A percentile compares a stretch with the other conserved stretches of the same genome.
phyloP scores from a whole-genome alignment of 1,140 invertebrate genomes.

The Cotesia glomerata region DNA sequence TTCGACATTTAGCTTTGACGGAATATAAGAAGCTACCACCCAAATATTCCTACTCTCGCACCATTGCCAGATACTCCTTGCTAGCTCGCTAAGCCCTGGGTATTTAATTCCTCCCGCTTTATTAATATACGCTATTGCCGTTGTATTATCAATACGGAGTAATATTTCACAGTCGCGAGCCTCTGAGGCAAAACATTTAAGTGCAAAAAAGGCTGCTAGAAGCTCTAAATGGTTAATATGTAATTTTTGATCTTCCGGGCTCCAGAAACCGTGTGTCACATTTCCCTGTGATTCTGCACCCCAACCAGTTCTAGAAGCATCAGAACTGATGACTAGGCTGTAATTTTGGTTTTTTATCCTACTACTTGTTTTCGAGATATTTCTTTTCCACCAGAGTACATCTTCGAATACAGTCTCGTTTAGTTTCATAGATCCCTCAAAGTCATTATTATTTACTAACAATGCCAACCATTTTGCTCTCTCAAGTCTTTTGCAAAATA shows the following conservation, averaged over 20 bases:
- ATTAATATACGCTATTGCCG: not conserved
- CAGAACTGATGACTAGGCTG: not conserved
- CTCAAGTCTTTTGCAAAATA: slow-evolving; percentile 7
- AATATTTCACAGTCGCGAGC: not conserved
- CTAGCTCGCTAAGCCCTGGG: not conserved
- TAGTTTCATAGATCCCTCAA: not conserved
- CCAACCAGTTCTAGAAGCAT: not conserved
- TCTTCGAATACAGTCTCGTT: not conserved
- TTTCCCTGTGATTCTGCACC: not conserved
- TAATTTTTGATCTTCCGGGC: not conserved
- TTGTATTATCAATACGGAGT: not conserved
- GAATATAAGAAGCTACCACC: not conserved
- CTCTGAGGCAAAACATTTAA: not conserved
- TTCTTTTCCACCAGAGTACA: slow-evolving; percentile 2
- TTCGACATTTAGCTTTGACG: not conserved
- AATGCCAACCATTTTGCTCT: slow-evolving; percentile 17
- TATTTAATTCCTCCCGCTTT: not conserved
- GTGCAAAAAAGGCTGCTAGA: not conserved
- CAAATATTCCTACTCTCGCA: not conserved
- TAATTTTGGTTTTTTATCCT: not conserved
- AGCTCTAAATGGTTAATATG: not conserved
- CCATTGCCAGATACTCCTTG: not conserved
- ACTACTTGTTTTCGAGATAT: not conserved
- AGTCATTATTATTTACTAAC: not conserved
- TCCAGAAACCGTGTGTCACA: not conserved